Base-by-base conservation (phyloP, 2,113 vertebrate genomes). In the Percina caprodes region DNA sequence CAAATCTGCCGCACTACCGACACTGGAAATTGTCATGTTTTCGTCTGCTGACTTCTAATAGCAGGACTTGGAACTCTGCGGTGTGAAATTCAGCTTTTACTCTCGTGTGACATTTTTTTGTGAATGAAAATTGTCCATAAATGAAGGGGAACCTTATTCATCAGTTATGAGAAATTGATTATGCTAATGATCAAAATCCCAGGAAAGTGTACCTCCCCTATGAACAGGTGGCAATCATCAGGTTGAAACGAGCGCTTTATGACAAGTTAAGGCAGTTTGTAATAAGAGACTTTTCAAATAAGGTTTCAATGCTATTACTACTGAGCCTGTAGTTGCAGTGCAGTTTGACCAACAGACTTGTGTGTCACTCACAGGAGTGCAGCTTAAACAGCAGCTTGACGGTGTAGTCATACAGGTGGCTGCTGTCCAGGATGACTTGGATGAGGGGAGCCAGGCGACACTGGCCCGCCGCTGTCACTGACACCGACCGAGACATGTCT, bases 311-410 rank as follows among this genome's bases (percentile, higher is more conserved):
- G 18, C 4, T 30, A 30, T 18, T 70, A 39, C 46, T 7, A 46
- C 24, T 19, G 10, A 19, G 60, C 3, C 12, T 77, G 21, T 23
- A 51, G 56, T 56, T 69, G 23, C 39, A 10, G 39, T 49, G 33
- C 46, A 35, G 16, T 60, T 73, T 58, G 72, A 24, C 67, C 69
- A 66, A 46, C 81, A 77, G 82, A 61, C 60, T 54, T n/a, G 58
- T 24, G 74, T 2, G 15, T 23, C 26, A 97, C 98, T 99, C 91
- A 99, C 98, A 99, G 87, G 97, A 99, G 87, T 99, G 98, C 24
- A 99, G 96, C 89, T 99, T 99, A 94, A 99, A 99, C 89, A 99
- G 97, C 60, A 99, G 96, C 90, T 99, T 99, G 90, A 99, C 98
- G 0, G 96, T 98, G 93, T 99, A 99, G 91, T 99, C 97, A 0